Conservation (phyloP, 2,888 invertebrate species). For the Limnephilus marmoratus region DNA sequence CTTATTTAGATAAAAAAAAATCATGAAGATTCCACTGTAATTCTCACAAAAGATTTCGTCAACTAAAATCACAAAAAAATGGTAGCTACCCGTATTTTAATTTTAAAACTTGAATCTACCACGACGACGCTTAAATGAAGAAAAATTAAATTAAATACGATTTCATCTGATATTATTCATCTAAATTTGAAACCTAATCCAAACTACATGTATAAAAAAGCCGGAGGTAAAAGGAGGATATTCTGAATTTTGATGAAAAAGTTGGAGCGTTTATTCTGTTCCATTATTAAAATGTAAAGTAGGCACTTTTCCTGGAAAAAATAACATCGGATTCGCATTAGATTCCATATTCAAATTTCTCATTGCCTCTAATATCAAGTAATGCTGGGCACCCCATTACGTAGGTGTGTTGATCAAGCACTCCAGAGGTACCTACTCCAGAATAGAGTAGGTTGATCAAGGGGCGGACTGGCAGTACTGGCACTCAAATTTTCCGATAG, state of each 20-base stretch:
- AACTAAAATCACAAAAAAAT: too few species aligned
- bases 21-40: too few species aligned
- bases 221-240: background rate
- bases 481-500: background rate
- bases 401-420: slow-evolving; percentile 45
- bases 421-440: slow-evolving; percentile 31
- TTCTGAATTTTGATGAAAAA: background rate
- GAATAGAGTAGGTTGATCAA: background rate
- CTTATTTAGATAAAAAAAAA: too few species aligned
- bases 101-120: too few species aligned
- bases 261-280: slow-evolving; percentile 29
- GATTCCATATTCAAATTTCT: slow-evolving; percentile 50
- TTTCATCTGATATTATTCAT: background rate
- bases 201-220: background rate
- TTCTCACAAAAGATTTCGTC: too few species aligned
- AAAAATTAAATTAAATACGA: background rate
- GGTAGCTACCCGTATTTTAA: too few species aligned
- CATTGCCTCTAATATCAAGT: slow-evolving; percentile 47
- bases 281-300: slow-evolving; percentile 42
- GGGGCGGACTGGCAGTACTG: background rate
- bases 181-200: background rate
- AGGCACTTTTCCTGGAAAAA: slow-evolving; percentile 20
- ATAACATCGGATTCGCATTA: slow-evolving; percentile 47
- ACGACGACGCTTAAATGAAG: background rate
- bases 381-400: slow-evolving; percentile 44